Evolutionary conservation across 2,797 vertebrate genomes (phyloP).

Genomic region (Tympanoctomys barrerae): DNA sequence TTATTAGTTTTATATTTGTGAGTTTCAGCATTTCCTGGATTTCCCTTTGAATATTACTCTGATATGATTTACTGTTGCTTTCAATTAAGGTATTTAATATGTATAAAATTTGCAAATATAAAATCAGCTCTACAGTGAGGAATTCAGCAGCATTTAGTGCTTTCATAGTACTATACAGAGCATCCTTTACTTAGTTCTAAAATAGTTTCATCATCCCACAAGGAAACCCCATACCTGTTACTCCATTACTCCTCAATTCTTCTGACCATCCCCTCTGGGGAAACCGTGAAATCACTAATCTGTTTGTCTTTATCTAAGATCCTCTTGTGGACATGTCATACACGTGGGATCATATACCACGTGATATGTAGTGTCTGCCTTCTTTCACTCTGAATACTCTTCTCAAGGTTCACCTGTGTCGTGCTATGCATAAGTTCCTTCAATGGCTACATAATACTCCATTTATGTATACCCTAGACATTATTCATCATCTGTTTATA

Average conservation of each 20-base stretch:
- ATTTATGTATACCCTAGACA: rapidly evolving
- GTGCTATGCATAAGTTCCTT: background rate
- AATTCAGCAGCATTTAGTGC: background rate
- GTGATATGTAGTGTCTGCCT: background rate
- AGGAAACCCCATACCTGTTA: background rate
- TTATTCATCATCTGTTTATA: no score
- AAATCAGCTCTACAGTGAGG: background rate
- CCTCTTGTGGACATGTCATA: background rate
- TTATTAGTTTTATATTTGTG: no score
- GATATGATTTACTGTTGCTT: background rate
- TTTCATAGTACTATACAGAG: background rate
- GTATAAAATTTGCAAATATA: background rate
- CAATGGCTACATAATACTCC: background rate
- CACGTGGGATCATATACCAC: background rate
- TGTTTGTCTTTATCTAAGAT: background rate
- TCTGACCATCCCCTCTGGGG: rapidly evolving
- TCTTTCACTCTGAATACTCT: background rate
- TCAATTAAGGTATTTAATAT: background rate
- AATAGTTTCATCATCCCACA: no score
- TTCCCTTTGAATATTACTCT: background rate
- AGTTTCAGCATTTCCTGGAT: background rate
- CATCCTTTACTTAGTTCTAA: background rate
- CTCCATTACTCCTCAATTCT: background rate
- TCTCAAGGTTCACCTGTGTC: no score
- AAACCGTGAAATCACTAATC: background rate